Evolutionary conservation across 2,113 vertebrate genomes (phyloP).

Genomic region (Mastomys natalensis): DNA sequence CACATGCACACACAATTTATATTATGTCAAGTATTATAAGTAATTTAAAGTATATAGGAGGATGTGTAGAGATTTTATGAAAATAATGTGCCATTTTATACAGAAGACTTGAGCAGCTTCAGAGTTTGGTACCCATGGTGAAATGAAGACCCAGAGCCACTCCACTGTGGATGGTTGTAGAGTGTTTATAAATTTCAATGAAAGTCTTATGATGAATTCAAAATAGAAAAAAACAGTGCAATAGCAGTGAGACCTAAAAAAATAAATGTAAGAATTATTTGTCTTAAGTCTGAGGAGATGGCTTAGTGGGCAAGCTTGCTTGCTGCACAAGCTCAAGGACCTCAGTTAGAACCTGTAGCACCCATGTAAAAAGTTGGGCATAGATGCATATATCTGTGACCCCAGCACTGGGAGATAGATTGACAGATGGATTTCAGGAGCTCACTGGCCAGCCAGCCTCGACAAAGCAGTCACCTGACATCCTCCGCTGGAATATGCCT

Average conservation of each 20-base stretch:
- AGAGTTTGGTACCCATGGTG: background rate
- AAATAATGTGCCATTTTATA: background rate
- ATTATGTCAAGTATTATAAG: background rate
- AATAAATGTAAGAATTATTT: background rate
- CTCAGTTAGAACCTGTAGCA: background rate
- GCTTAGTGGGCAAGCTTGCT: background rate
- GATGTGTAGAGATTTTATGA: background rate
- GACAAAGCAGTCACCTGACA: background rate
- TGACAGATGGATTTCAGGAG: no score
- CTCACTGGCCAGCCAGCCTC: background rate
- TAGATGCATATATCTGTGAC: background rate
- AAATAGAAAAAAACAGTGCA: conserved; percentile 12
- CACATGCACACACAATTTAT: no score
- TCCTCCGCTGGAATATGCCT: background rate
- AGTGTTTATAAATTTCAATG: background rate
- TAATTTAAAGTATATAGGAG: background rate
- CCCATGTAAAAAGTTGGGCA: background rate
- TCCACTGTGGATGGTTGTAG: background rate
- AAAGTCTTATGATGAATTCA: conserved; percentile 47
- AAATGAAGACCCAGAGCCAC: background rate
- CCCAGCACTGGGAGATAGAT: background rate
- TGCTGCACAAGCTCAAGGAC: background rate
- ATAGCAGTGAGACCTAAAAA: background rate
- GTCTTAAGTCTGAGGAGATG: background rate
- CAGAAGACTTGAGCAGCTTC: background rate